Evolutionary conservation across 2,113 vertebrate genomes (phyloP).

Genomic region (Myanophis thanlyinensis): DNA sequence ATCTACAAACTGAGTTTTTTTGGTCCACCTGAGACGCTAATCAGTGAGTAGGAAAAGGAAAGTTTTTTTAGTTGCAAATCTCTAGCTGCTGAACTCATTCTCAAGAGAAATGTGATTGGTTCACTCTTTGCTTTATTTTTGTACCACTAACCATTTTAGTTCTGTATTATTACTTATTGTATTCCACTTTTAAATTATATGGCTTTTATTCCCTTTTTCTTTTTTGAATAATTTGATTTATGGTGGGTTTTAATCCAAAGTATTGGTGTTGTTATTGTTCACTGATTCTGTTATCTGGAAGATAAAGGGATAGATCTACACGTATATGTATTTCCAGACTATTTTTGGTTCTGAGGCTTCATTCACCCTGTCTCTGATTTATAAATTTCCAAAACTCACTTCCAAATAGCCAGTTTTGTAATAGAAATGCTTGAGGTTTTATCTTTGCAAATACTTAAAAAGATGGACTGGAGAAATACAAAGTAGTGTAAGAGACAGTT

Average conservation of each 20-base stretch:
- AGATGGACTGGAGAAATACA: neutral
- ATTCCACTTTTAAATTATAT: neutral
- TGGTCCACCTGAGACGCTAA: neutral
- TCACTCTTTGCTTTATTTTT: neutral
- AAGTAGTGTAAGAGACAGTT: neutral
- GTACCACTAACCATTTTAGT: neutral
- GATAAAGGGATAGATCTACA: neutral
- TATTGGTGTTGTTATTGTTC: neutral
- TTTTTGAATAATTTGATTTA: neutral
- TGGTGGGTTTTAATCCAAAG: neutral
- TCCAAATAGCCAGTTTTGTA: slow-evolving; percentile 29
- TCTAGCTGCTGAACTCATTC: neutral
- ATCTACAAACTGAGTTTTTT: neutral
- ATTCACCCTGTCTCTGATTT: neutral
- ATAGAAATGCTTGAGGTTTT: slow-evolving; percentile 3
- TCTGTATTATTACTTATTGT: neutral
- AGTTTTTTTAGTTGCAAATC: neutral
- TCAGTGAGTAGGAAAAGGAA: neutral
- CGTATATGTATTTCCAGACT: neutral
- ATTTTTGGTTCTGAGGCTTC: neutral
- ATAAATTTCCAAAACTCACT: slow-evolving; percentile 23
- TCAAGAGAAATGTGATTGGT: neutral
- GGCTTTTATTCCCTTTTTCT: neutral
- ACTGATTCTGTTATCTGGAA: neutral
- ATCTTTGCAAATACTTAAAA: neutral